Evolutionary conservation across 1,140 invertebrate genomes (phyloP), one percentile per base, ranked within the genome.

Genomic region (Cotesia vestalis): DNA sequence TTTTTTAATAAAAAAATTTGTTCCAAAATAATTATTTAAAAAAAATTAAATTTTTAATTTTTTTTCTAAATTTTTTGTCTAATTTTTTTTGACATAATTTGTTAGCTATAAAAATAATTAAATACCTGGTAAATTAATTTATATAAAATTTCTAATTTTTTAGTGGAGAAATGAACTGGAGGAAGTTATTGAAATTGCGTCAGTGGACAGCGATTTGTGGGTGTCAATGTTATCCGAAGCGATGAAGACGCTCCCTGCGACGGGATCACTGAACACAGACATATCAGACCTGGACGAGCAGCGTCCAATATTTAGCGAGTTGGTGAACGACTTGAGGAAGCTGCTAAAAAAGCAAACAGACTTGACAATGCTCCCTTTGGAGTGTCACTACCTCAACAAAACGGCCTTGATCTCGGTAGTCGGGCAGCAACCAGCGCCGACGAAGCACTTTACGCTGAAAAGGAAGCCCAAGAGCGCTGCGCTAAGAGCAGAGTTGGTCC

Each of bases 331-430:
- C 84, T 87, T 98, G 0, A 90, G 92, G 71, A 94, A 95, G 88
- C 87, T 96, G 71, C 89, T 95, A n/a, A 91, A 92, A 73, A 96
- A 96, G 84, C 93, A 95, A 83, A 91, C 92, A 77, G 95, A 97
- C 81, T 89, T 93, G 46, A 91, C 91, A 75, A 94, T 98, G 90
- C 87, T 98, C 78, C 97, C 97, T 3, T 89, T 98, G 79, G 97
- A 99, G 87, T 98, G 97, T 88, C 94, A 96, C 83, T 99, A 97
- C 89, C 89, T 99, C 57, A 98, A 98, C 87, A 96, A 97, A 88
- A 93, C 93, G 86, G 96, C 96, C 51, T 89, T 98, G 77, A 90
- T 92, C 53, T 95, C 95, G 77, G 92, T 96, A 66, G 94, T 92
- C 77, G 90, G 91, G 12, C 89, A 91, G 75, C 89, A 91, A 78